These are phyloP conservation scores for Meloidogyne exigua DNA, from an alignment of 1,140 invertebrate species.

Conservation along the genomic window DNA sequence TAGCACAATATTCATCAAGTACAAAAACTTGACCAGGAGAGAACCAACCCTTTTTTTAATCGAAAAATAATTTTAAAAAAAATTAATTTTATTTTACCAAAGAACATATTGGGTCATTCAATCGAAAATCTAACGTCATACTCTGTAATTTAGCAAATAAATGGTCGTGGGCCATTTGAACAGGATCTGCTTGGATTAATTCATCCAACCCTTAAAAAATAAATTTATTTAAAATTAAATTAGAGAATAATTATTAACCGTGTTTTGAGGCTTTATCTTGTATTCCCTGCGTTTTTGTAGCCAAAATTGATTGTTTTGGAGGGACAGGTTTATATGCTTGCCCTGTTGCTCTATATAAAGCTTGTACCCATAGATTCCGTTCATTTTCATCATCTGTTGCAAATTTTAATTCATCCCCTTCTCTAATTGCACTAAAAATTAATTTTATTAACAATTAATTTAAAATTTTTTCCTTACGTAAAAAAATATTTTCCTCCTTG, in stretches of 20 bases:
- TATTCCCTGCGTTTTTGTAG: conserved; percentile 60
- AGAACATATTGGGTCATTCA: conserved; percentile 94
- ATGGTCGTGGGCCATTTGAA: conserved; percentile 87
- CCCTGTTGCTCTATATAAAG: conserved; percentile 94
- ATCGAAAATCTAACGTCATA: conserved; percentile 85
- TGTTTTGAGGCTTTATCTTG: conserved; percentile 85
- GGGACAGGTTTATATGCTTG: conserved; percentile 97
- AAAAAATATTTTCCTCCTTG: conserved; percentile 81
- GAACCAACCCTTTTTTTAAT: conserved; percentile 82
- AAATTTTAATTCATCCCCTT: conserved; percentile 93
- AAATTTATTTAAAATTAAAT: neutral
- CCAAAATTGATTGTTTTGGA: conserved; percentile 69
- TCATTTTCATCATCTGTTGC: conserved; percentile 97
- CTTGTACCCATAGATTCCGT: conserved; percentile 91
- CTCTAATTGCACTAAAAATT: conserved; percentile 91
- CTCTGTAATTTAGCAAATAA: conserved; percentile 88
- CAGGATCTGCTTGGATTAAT: conserved; percentile 87
- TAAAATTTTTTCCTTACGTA: conserved; percentile 21
- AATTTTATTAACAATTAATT: neutral
- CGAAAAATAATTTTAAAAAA: conserved; percentile 15
- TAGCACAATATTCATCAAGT: conserved; percentile 93
- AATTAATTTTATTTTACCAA: conserved; percentile 68
- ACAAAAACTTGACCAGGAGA: conserved; percentile 97
- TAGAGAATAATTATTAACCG: neutral
- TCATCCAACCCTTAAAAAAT: conserved; percentile 86